Conservation (phyloP, 2,888 invertebrate genomes). For the Calliopum simillimum region DNA sequence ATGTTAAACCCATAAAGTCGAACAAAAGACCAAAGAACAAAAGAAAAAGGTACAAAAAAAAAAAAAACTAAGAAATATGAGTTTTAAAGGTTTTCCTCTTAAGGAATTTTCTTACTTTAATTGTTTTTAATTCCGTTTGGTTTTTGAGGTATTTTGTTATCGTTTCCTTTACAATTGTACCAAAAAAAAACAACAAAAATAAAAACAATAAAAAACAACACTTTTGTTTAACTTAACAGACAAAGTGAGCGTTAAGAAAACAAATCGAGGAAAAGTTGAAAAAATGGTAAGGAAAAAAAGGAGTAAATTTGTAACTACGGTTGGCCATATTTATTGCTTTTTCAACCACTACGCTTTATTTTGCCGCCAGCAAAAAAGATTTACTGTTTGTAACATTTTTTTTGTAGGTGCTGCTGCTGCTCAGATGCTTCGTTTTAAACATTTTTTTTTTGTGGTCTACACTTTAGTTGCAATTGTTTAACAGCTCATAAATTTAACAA, state of each 20-base stretch:
- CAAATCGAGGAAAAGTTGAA: not conserved
- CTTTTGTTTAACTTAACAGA: too few species aligned
- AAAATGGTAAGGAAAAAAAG: not conserved
- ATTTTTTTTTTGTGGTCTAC: not conserved
- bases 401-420: not conserved
- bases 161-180: not conserved
- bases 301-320: constrained; percentile 10
- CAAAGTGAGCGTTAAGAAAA: too few species aligned
- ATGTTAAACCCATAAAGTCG: too few species aligned
- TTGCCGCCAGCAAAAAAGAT: constrained; percentile 20
- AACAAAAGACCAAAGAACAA: too few species aligned
- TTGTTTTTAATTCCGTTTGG: not conserved
- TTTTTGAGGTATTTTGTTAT: not conserved
- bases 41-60: too few species aligned
- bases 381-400: constrained; percentile 1
- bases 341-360: constrained; percentile 3
- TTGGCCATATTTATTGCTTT: constrained; percentile 15
- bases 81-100: too few species aligned
- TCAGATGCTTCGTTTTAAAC: too few species aligned
- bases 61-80: too few species aligned
- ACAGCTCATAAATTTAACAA: constrained; percentile 31
- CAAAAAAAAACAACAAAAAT: too few species aligned
- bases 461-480: constrained; percentile 30
- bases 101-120: not conserved
- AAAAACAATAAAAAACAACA: too few species aligned